Conservation (phyloP, 1,140 invertebrate genomes). For the Sminthurinus signatus region DNA sequence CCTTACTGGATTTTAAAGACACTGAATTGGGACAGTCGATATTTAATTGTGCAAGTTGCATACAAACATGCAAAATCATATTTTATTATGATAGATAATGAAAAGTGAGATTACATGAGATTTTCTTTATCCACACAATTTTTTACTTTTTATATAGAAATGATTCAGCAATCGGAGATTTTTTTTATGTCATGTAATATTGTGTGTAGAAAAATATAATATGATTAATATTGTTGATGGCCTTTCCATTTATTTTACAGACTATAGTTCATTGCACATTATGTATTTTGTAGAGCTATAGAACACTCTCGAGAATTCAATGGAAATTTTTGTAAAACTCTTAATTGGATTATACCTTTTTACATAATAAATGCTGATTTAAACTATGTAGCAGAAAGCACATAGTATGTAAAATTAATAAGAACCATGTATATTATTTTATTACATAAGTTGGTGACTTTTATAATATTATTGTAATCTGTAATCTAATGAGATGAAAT, state of each 20-base stretch:
- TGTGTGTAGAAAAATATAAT: slow-evolving; percentile 50
- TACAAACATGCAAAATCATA: too few species aligned
- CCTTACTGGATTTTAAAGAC: slow-evolving; percentile 51
- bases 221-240: slow-evolving; percentile 52
- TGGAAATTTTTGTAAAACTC: slow-evolving; percentile 70
- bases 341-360: slow-evolving; percentile 71
- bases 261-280: slow-evolving; percentile 89
- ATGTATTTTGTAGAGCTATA: slow-evolving; percentile 70
- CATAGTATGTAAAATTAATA: too few species aligned
- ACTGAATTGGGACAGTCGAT: slow-evolving; percentile 56
- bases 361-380: too few species aligned
- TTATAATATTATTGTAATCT: too few species aligned
- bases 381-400: too few species aligned
- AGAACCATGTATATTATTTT: too few species aligned
- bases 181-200: slow-evolving; percentile 56
- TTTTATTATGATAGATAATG: too few species aligned
- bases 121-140: too few species aligned
- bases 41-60: slow-evolving; percentile 54
- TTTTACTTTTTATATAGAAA: too few species aligned
- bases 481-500: too few species aligned
- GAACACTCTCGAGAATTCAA: slow-evolving; percentile 73
- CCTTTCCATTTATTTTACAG: slow-evolving; percentile 56
- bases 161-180: slow-evolving; percentile 64
- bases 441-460: too few species aligned
- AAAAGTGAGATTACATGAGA: slow-evolving; percentile 1